Conservation (phyloP, 2,888 invertebrate genomes). For the Tetropium fuscum region DNA sequence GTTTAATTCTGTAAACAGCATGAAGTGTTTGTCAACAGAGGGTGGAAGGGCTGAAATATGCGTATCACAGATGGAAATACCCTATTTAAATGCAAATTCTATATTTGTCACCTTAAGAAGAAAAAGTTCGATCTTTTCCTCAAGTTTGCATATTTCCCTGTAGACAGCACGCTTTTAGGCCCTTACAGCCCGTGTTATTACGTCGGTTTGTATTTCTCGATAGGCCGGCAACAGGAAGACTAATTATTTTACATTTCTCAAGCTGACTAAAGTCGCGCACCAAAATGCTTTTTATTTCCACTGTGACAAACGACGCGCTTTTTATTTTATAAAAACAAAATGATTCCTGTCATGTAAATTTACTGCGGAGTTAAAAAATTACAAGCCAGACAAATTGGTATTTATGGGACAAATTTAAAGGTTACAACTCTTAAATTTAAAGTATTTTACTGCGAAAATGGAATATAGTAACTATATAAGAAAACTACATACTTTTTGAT, state of each 20-base stretch:
- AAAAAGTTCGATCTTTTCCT: conserved; percentile 66
- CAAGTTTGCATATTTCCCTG: conserved; percentile 64
- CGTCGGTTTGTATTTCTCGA: conserved; percentile 51
- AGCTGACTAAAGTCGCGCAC: conserved; percentile 50
- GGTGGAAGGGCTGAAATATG: conserved; percentile 55
- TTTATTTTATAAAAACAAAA: conserved; percentile 45
- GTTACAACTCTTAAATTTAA: neutral
- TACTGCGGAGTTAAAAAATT: conserved; percentile 34
- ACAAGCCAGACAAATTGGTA: conserved; percentile 22
- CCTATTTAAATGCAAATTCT: conserved; percentile 77
- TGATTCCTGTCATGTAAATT: conserved; percentile 40
- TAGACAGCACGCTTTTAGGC: conserved; percentile 46
- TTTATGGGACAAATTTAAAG: conserved; percentile 8
- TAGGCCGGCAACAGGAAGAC: conserved; percentile 52
- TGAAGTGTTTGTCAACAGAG: conserved; percentile 60
- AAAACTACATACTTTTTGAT: too few relatives aligned
- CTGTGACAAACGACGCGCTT: conserved; percentile 45
- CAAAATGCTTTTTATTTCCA: conserved; percentile 48
- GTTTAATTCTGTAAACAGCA: conserved; percentile 59
- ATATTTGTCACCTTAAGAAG: conserved; percentile 71
- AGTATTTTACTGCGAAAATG: neutral
- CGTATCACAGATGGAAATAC: conserved; percentile 74
- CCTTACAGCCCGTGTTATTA: conserved; percentile 39
- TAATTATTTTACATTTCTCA: conserved; percentile 62
- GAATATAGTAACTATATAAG: too few relatives aligned